These are phyloP conservation scores for Taenaris catops DNA, from an alignment of 2,888 invertebrate species.

Conservation along the genomic window DNA sequence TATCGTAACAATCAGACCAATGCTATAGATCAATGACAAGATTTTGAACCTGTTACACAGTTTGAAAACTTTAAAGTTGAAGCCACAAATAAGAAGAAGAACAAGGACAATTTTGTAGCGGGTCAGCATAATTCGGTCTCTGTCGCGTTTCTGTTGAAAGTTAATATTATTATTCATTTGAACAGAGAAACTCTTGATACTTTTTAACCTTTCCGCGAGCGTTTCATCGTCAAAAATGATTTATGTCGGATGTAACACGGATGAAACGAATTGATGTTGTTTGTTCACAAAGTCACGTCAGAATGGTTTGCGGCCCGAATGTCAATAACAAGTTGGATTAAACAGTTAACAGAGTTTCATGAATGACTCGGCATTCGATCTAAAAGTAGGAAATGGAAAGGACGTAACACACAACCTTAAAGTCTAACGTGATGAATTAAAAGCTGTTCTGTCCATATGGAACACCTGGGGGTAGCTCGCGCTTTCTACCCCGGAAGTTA, in stretches of 20 bases:
- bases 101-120: slow-evolving; percentile 42
- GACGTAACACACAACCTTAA: too few species aligned
- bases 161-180: slow-evolving; percentile 13
- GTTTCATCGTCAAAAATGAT: slow-evolving; percentile 23
- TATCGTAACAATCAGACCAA: slow-evolving; percentile 32
- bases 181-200: slow-evolving; percentile 11
- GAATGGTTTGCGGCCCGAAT: slow-evolving; percentile 37
- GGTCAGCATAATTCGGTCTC: slow-evolving; percentile 24
- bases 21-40: slow-evolving; percentile 37
- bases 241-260: slow-evolving; percentile 18
- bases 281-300: slow-evolving; percentile 37
- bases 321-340: slow-evolving; percentile 38
- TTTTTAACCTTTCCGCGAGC: slow-evolving; percentile 21
- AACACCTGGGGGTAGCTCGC: too few species aligned
- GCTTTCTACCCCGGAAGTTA: too few species aligned
- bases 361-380: slow-evolving; percentile 30
- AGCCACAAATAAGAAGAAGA: slow-evolving; percentile 47
- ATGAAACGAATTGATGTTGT: slow-evolving; percentile 19
- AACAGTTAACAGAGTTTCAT: slow-evolving; percentile 31
- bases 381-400: too few species aligned
- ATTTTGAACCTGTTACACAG: slow-evolving; percentile 28
- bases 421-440: too few species aligned
- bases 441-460: too few species aligned
- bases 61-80: slow-evolving; percentile 45
- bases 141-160: slow-evolving; percentile 19